Conservation (phyloP, 2,113 vertebrate genomes). For the Tinamus guttatus region DNA sequence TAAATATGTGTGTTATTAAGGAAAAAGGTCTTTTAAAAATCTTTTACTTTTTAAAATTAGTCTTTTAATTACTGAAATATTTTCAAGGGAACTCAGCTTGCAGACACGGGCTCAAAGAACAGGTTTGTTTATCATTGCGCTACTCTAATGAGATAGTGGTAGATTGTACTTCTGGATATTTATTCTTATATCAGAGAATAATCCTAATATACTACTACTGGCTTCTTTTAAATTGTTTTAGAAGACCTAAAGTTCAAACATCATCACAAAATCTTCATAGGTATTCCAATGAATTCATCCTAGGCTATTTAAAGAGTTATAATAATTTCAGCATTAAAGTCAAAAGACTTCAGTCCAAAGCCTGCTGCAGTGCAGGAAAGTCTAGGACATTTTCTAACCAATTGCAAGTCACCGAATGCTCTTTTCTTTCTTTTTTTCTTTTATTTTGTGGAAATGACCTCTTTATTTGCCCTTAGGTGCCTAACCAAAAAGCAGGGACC, state of each 20-base stretch:
- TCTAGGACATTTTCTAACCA: not conserved
- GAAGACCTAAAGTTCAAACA: not conserved
- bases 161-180: not conserved
- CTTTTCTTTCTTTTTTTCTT: not conserved
- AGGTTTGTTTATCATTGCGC: not conserved
- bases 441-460: not conserved
- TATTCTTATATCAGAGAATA: not conserved
- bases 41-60: no score
- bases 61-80: not conserved
- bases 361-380: not conserved
- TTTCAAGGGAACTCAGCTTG: not conserved
- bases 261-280: not conserved
- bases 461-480: not conserved
- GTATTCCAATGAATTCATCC: not conserved
- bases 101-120: not conserved
- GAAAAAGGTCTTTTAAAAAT: no score
- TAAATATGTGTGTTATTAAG: not conserved
- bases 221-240: not conserved
- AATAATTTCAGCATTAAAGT: not conserved
- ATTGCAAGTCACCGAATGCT: not conserved
- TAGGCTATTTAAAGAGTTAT: not conserved
- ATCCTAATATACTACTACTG: not conserved
- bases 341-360: not conserved
- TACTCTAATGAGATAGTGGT: not conserved
- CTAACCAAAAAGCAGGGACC: not conserved